Evolutionary conservation across 2,797 vertebrate genomes (phyloP).

Genomic region (Enteromius fasciolatus): DNA sequence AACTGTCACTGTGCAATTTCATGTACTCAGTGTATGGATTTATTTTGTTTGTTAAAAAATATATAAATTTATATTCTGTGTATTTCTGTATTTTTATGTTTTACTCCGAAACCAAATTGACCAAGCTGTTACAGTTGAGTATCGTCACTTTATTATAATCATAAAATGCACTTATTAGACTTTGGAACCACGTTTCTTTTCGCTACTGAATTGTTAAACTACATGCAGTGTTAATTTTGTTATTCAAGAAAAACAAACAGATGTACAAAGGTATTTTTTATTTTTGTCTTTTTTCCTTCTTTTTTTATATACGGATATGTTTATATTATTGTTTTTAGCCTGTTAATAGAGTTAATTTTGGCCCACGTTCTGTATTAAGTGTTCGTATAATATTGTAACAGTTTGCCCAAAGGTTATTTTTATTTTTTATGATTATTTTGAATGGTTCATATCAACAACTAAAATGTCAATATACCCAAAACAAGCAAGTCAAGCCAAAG

Average conservation of each 20-base stretch:
- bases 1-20: constrained; percentile 43
- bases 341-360: background rate
- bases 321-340: constrained; percentile 12
- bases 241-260: constrained; percentile 3
- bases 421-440: constrained; percentile 37
- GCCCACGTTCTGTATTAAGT: background rate
- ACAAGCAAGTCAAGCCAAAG: constrained; percentile 60
- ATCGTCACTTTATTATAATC: constrained; percentile 63
- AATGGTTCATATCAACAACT: constrained; percentile 52
- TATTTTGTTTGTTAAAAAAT: constrained; percentile 9
- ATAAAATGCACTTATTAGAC: constrained; percentile 67
- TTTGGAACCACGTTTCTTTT: constrained; percentile 32
- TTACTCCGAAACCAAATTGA: constrained; percentile 74
- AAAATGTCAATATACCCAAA: constrained; percentile 55
- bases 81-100: constrained; percentile 66
- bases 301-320: constrained; percentile 14
- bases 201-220: constrained; percentile 59
- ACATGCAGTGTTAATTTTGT: constrained; percentile 64
- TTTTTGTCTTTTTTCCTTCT: background rate
- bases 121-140: constrained; percentile 63
- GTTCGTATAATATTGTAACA: constrained; percentile 25
- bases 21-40: constrained; percentile 34
- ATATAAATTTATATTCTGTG: constrained; percentile 35
- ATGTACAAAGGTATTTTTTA: constrained; percentile 12
- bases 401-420: constrained; percentile 48